phyloP scores from a whole-genome alignment of 2,113 vertebrate genomes.

The Zosterops borbonicus region DNA sequence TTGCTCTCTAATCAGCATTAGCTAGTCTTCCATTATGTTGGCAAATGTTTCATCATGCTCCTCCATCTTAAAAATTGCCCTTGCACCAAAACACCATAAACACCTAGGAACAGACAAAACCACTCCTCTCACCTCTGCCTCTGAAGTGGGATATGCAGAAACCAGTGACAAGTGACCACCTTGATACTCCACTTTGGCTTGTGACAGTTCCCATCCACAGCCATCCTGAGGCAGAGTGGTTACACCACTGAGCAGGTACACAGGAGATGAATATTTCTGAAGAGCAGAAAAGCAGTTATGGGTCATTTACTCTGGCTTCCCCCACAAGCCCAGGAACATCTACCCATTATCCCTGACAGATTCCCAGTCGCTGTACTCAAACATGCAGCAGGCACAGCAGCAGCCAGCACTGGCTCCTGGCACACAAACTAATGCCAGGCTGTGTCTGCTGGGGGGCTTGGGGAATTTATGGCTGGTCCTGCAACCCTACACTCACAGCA shows the following conservation, averaged over 20 bases:
- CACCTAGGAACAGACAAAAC: neutral
- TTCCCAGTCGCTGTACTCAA: neutral
- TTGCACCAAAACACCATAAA: neutral
- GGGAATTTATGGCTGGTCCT: neutral
- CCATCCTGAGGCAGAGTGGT: neutral
- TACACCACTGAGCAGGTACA: fast-evolving
- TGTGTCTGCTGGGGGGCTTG: neutral
- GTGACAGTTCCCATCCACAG: neutral
- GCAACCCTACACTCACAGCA: neutral
- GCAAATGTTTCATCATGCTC: neutral
- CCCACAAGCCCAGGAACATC: neutral
- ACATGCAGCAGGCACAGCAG: neutral
- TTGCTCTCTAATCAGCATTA: neutral
- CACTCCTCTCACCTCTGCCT: neutral
- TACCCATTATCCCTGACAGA: neutral
- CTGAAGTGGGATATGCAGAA: neutral
- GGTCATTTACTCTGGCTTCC: neutral
- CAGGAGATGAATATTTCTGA: neutral
- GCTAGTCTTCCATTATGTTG: slow-evolving; percentile 19
- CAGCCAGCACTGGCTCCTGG: neutral
- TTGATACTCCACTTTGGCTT: neutral
- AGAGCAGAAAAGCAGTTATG: neutral
- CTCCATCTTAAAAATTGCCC: neutral
- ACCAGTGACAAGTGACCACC: neutral
- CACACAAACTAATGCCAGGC: neutral